Evolutionary conservation across 2,888 invertebrate species (phyloP).

Genomic region (Drosophila trichaetosa): DNA sequence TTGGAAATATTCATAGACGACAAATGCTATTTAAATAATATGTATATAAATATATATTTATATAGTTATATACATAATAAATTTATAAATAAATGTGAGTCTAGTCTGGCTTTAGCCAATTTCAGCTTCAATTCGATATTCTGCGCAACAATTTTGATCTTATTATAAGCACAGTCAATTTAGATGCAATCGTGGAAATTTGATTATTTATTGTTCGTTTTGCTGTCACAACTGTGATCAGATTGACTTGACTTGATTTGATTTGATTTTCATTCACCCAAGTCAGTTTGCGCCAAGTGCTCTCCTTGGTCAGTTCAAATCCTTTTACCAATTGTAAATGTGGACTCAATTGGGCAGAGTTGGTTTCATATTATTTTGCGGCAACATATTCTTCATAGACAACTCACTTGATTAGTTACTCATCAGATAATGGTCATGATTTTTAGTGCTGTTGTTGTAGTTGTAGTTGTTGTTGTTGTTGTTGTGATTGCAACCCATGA

Average conservation of each 20-base stretch:
- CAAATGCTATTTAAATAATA: background rate
- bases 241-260: constrained; percentile 7
- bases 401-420: constrained; percentile 12
- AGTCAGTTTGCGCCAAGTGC: background rate
- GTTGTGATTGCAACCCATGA: background rate
- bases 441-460: background rate
- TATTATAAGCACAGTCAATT: background rate
- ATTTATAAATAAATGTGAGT: background rate
- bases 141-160: background rate
- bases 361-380: background rate
- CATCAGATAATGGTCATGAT: constrained; percentile 10
- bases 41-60: background rate
- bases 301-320: background rate
- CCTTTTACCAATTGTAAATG: background rate
- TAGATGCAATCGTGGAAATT: constrained; percentile 2
- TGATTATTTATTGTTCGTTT: constrained; percentile 1
- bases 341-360: background rate
- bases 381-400: background rate
- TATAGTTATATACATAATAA: no score
- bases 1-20: background rate
- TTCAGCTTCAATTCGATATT: background rate
- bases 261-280: background rate
- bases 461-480: background rate
- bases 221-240: constrained; percentile 1
- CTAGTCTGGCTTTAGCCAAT: background rate